Base-by-base conservation (phyloP, 1,140 invertebrate species). In the Drosophila grimshawi region DNA sequence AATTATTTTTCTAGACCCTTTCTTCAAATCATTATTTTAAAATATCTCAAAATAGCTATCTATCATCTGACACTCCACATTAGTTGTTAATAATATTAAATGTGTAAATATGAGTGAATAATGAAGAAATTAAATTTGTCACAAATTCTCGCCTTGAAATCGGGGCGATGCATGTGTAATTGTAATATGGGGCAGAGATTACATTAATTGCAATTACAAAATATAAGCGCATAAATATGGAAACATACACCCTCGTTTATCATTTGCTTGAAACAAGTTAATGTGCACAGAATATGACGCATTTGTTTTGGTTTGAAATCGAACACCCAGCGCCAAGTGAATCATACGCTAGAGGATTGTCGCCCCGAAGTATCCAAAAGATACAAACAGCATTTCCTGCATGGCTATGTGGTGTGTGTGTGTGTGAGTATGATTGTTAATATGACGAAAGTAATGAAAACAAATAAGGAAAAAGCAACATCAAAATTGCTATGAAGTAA, bases 181-280 rank as follows among this genome's bases (percentile, higher is more conserved):
- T 79, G 61, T 45, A 71, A 88, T 68, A 76, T 80, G 79, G 72
- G 68, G 53, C 62, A 56, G 76, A 76, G 83, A 88, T 86, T 82
- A 83, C 82, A 80, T 73, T 88, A 82, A 86, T 65, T 82, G 79
- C 83, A 86, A 82, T 86, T 86, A 77, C 79, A 86, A 77, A 83
- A 78, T 82, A 55, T 66, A 55, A 56, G 33, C 41, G n/a, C 57
- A 46, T 45, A 39, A 30, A 53, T 69, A 56, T 62, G 65, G 56
- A 61, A 55, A 57, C 64, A 37, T 6, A 52, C 64, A 19, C 19
- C 19, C 19, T 19, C 19, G 19, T 19, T 19, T 19, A 19, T 19
- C 19, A 19, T 19, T 19, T 19, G 19, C 19, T 19, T 19, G 19
- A 19, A 19, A 1, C 19, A 19, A 19, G 19, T 19, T 19, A 19